Evolutionary conservation across 2,113 vertebrate genomes (phyloP).

Genomic region (Aleadryas rufinucha): DNA sequence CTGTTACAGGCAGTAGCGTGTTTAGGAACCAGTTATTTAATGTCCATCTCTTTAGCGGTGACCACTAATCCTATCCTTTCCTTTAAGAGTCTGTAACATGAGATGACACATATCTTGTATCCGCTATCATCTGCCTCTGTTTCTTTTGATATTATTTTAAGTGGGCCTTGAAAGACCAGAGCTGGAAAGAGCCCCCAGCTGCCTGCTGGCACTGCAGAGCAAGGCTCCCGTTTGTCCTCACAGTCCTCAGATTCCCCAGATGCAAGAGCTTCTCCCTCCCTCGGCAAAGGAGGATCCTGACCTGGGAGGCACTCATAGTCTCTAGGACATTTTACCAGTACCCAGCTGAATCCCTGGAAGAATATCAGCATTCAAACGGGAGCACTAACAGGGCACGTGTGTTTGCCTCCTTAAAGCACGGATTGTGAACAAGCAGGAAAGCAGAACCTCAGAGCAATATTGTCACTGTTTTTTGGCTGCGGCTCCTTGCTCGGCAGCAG

Average conservation of each 20-base stretch:
- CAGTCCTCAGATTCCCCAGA: background rate
- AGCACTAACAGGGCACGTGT: rapidly evolving
- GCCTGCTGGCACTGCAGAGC: background rate
- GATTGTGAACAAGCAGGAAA: background rate
- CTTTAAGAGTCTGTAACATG: background rate
- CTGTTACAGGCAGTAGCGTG: background rate
- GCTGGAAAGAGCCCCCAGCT: background rate
- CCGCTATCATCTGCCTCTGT: rapidly evolving
- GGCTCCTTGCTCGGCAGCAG: background rate
- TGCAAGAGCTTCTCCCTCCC: background rate
- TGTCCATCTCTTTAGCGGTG: background rate
- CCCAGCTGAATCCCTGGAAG: background rate
- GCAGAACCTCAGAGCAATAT: background rate
- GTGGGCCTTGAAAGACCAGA: background rate
- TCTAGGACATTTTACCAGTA: background rate
- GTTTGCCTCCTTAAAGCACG: background rate
- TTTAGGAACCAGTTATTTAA: background rate
- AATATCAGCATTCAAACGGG: rapidly evolving
- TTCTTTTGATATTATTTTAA: background rate
- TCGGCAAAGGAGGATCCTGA: rapidly evolving
- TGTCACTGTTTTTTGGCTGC: background rate
- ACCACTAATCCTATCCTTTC: background rate
- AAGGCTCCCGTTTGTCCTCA: background rate
- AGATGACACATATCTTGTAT: background rate
- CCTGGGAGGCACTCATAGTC: background rate